Conservation (phyloP, 2,888 invertebrate genomes). For the Lasioglossum vierecki region DNA sequence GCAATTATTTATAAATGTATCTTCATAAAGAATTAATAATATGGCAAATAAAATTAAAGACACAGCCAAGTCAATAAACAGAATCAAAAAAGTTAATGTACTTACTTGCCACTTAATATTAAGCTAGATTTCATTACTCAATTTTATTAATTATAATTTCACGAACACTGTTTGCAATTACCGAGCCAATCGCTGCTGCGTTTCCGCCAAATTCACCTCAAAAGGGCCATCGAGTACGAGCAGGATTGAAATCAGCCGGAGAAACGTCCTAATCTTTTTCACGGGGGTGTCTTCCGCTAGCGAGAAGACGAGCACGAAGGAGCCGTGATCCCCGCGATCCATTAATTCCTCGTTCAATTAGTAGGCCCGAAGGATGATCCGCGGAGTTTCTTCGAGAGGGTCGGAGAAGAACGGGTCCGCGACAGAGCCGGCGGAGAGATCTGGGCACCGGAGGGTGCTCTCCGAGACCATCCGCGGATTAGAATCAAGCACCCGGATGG, state of each 20-base stretch:
- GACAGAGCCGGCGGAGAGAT: slow-evolving; percentile 29
- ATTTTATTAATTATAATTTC: neutral
- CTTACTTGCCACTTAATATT: no score
- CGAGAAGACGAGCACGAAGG: slow-evolving; percentile 28
- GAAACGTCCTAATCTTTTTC: neutral
- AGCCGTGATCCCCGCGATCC: slow-evolving; percentile 42
- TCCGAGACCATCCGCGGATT: slow-evolving; percentile 68
- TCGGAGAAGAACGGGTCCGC: slow-evolving; percentile 37
- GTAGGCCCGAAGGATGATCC: slow-evolving; percentile 52
- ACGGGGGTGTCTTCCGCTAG: neutral
- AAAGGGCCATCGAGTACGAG: neutral
- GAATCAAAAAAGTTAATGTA: no score
- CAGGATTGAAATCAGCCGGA: slow-evolving; percentile 6
- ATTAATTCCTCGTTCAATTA: slow-evolving; percentile 72
- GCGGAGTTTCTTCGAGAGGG: slow-evolving; percentile 32
- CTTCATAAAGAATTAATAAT: no score
- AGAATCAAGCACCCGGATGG: slow-evolving; percentile 72
- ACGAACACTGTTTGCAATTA: neutral
- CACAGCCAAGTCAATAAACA: no score
- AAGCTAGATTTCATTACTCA: no score
- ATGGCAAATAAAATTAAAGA: no score
- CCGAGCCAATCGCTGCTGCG: neutral
- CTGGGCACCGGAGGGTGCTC: neutral
- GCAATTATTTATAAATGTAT: no score
- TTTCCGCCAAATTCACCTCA: neutral